These are phyloP conservation scores for Serinus canaria DNA, from an alignment of 2,113 vertebrate genomes.

Conservation along the genomic window DNA sequence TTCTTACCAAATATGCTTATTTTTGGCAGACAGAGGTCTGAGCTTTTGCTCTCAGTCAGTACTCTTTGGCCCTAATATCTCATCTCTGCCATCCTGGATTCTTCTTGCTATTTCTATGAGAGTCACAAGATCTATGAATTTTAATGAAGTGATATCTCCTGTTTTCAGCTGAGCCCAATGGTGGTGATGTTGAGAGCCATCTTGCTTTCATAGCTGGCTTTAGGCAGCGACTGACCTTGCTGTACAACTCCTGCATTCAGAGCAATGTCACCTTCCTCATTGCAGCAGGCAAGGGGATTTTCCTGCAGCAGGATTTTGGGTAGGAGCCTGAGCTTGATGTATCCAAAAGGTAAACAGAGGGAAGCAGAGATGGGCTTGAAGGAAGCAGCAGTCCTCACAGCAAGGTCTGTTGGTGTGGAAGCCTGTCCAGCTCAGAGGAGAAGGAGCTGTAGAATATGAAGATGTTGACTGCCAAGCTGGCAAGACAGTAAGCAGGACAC, in stretches of 20 bases:
- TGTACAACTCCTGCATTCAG: not conserved
- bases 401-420: not conserved
- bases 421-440: not conserved
- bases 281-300: not conserved
- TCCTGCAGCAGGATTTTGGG: not conserved
- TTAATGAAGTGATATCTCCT: conserved; percentile 40
- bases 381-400: not conserved
- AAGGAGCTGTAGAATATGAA: not conserved
- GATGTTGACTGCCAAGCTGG: not conserved
- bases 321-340: not conserved
- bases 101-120: conserved; percentile 18
- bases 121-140: conserved; percentile 43
- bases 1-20: not conserved
- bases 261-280: conserved; percentile 19
- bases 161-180: not conserved
- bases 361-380: not conserved
- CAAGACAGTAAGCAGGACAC: not conserved
- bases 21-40: not conserved
- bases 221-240: conserved; percentile 9
- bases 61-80: conserved; percentile 19
- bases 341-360: not conserved
- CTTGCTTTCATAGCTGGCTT: not conserved
- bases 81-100: not conserved
- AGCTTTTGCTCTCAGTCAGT: not conserved
- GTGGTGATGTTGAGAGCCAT: not conserved